A percentile compares a stretch with the other conserved stretches of the same genome.
These are phyloP conservation scores for Piprites chloris DNA, from an alignment of 2,113 vertebrate genomes.

Conservation along the genomic window DNA sequence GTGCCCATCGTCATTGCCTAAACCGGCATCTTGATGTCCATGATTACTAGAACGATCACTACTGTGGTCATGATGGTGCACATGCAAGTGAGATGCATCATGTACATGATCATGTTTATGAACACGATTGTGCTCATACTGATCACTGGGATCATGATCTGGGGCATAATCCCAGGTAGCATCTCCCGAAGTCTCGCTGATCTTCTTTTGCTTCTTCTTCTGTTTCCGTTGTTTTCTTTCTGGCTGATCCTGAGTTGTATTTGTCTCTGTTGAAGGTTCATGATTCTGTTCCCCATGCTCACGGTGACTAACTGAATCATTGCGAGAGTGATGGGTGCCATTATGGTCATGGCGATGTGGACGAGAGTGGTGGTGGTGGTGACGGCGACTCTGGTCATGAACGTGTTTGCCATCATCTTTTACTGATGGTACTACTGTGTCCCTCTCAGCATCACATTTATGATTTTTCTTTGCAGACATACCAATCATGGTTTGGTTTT, in stretches of 20 bases:
- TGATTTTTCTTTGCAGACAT: conserved; percentile 50
- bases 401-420: conserved; percentile 51
- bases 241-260: conserved; percentile 73
- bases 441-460: conserved; percentile 68
- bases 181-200: conserved; percentile 64
- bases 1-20: conserved; percentile 36
- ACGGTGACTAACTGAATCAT: conserved; percentile 41
- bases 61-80: conserved; percentile 39
- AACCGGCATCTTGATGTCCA: conserved; percentile 50
- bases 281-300: conserved; percentile 67
- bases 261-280: conserved; percentile 67
- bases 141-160: conserved; percentile 51
- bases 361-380: conserved; percentile 54
- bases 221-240: conserved; percentile 69
- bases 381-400: conserved; percentile 56
- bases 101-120: conserved; percentile 63
- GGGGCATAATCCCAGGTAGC: conserved; percentile 48
- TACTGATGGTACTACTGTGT: background rate
- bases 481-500: conserved; percentile 67
- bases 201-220: conserved; percentile 74
- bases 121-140: conserved; percentile 71
- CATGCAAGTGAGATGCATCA: conserved; percentile 2
- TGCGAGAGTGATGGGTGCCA: conserved; percentile 56
- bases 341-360: conserved; percentile 67
- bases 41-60: conserved; percentile 29